These are phyloP conservation scores for Catharus ustulatus DNA, from an alignment of 2,797 vertebrate species.

Conservation along the genomic window DNA sequence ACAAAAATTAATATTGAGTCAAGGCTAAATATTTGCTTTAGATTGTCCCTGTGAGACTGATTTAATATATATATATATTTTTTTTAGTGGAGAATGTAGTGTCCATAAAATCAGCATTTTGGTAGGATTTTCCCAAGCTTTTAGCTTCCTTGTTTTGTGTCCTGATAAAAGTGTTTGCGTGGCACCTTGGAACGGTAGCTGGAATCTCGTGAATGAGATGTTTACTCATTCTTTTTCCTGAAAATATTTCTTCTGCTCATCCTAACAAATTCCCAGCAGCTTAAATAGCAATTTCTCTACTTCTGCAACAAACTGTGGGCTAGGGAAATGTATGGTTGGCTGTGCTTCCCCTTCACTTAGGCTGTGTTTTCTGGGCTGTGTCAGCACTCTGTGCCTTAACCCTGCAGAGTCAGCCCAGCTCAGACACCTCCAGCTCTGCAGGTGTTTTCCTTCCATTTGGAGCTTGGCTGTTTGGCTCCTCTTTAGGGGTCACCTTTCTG, in stretches of 20 bases:
- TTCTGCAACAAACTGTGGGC: neutral
- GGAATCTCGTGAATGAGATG: accelerated
- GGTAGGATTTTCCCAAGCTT: neutral
- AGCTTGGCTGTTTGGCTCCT: neutral
- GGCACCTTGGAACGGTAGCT: neutral
- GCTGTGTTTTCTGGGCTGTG: neutral
- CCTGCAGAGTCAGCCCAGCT: neutral
- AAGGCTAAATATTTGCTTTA: neutral
- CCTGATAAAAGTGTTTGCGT: neutral
- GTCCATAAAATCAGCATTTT: neutral
- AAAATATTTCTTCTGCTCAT: neutral
- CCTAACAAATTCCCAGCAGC: neutral
- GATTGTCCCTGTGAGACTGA: neutral
- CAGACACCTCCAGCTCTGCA: neutral
- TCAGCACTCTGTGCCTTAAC: neutral
- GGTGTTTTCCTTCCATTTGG: neutral
- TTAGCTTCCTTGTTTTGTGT: neutral
- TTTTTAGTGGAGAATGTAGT: neutral
- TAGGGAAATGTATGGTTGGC: accelerated
- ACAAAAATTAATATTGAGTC: neutral
- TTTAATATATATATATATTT: neutral
- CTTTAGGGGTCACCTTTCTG: neutral
- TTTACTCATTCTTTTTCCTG: neutral
- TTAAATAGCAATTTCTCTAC: neutral
- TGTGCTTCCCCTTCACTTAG: neutral